These are phyloP conservation scores for Protodeltote pygarga DNA, from an alignment of 2,888 invertebrate species.

Conservation along the genomic window DNA sequence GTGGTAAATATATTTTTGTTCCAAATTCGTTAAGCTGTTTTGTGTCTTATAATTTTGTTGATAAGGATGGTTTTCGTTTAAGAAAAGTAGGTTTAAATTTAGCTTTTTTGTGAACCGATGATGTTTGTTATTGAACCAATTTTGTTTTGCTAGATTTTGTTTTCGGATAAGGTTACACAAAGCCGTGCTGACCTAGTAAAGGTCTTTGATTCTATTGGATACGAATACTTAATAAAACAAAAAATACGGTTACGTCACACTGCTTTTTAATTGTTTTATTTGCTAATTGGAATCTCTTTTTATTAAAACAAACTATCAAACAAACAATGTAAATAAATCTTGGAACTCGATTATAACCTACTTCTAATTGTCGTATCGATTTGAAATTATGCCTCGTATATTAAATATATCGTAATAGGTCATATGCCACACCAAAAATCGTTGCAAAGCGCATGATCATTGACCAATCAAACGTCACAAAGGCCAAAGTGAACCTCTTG, in stretches of 20 bases:
- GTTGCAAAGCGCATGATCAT: neutral
- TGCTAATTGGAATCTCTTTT: no score
- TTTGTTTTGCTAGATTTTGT: no score
- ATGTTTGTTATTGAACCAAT: slow-evolving; percentile 2
- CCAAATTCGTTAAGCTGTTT: slow-evolving; percentile 16
- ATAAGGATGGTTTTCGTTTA: slow-evolving; percentile 5
- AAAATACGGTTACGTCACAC: no score
- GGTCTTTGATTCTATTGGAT: no score
- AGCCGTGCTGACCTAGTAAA: no score
- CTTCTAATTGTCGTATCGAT: no score
- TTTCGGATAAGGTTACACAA: no score
- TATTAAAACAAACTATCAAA: no score
- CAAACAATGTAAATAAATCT: no score
- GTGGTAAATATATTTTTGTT: slow-evolving; percentile 13
- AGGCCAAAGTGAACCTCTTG: slow-evolving; percentile 3
- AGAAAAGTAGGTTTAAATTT: neutral
- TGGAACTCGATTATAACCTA: no score
- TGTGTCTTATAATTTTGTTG: slow-evolving; percentile 2
- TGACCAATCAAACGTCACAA: slow-evolving; percentile 3
- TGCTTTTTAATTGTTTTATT: no score
- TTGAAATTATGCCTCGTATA: neutral
- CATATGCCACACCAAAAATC: neutral
- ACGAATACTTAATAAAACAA: no score
- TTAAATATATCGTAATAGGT: neutral
- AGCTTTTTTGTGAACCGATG: neutral